Conservation (phyloP, 2,797 vertebrate genomes). For the Lepidocolaptes lacrymiger region DNA sequence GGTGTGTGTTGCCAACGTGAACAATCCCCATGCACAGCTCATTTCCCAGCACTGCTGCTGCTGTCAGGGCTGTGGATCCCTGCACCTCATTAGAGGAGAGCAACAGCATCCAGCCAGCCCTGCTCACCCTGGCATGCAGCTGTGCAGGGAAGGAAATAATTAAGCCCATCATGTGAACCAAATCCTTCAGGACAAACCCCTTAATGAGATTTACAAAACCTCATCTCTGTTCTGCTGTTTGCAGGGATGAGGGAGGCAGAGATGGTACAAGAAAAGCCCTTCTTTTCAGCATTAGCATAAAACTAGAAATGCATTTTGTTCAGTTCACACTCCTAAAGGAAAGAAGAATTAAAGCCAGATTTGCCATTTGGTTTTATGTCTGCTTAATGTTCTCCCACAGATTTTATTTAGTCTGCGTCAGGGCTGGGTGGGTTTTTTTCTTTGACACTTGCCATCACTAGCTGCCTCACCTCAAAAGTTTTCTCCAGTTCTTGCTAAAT, state of each 20-base stretch:
- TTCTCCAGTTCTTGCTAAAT: background rate
- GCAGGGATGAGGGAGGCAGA: background rate
- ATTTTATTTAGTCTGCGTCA: background rate
- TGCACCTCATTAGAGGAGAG: background rate
- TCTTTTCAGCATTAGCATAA: background rate
- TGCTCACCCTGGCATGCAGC: background rate
- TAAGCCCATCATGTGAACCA: slow-evolving; percentile 21
- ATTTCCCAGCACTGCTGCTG: background rate
- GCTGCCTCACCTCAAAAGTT: background rate
- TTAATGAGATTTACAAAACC: slow-evolving; percentile 11
- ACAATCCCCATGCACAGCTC: background rate
- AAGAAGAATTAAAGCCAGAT: background rate
- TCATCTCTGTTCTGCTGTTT: background rate
- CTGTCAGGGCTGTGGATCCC: background rate
- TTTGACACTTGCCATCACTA: background rate
- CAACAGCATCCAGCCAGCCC: background rate
- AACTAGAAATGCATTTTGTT: background rate
- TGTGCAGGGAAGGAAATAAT: slow-evolving; percentile 17
- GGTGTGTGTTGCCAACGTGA: background rate
- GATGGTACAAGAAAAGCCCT: background rate
- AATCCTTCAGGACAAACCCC: slow-evolving; percentile 20
- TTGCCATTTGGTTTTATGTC: background rate
- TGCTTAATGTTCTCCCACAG: background rate
- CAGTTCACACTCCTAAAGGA: background rate
- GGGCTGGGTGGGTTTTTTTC: background rate